Conservation (phyloP, 2,113 vertebrate species). For the Typhlomys cinereus region DNA sequence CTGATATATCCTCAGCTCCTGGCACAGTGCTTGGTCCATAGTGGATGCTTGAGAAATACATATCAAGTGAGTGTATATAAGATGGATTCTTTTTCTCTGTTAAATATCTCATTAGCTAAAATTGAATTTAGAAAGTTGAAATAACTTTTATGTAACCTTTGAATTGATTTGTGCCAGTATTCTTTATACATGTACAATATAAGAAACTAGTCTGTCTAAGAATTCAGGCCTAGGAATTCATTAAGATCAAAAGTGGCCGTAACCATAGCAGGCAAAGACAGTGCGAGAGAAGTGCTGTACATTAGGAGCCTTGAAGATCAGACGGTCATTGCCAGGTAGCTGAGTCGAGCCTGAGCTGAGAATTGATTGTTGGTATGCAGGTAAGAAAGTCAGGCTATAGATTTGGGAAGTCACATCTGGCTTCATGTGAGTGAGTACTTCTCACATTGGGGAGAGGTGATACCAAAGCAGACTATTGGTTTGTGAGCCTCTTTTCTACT, state of each 20-base stretch:
- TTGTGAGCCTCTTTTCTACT: not conserved
- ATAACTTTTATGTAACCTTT: not conserved
- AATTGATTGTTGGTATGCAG: not conserved
- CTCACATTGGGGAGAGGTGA: not conserved
- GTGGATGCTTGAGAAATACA: not conserved
- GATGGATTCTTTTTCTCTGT: not conserved
- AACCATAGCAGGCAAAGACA: not conserved
- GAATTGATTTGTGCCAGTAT: not conserved
- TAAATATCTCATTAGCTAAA: conserved; percentile 13
- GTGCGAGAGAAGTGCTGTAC: too few relatives aligned
- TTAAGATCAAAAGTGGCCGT: not conserved
- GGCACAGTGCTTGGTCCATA: not conserved
- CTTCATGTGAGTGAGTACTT: not conserved
- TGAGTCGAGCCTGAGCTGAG: not conserved
- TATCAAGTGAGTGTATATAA: not conserved
- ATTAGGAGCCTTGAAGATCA: not conserved
- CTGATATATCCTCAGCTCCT: not conserved
- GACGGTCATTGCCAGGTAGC: not conserved
- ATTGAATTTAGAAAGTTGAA: conserved; percentile 25
- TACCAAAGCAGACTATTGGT: not conserved
- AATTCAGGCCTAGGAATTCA: not conserved
- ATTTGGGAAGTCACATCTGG: not conserved
- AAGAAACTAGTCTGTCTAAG: not conserved
- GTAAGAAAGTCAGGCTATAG: not conserved
- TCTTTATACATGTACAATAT: not conserved